A percentile compares a stretch with the other conserved stretches of the same genome.
These are phyloP conservation scores for Drosophila orosa DNA, from an alignment of 1,140 invertebrate genomes.

Conservation along the genomic window DNA sequence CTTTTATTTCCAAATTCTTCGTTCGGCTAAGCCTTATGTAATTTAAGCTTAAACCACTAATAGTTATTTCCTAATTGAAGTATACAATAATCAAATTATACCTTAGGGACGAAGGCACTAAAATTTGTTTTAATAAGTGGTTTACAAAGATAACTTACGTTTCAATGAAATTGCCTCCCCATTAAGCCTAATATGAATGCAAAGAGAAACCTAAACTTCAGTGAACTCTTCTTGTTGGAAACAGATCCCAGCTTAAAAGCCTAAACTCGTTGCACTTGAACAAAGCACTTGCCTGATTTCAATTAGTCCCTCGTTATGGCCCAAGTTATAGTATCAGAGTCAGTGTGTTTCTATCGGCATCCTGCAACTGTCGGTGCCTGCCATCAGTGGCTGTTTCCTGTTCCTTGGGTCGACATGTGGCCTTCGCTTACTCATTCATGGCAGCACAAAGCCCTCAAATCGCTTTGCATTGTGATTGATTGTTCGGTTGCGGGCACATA, in stretches of 20 bases:
- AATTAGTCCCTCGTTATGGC: constrained; percentile 19
- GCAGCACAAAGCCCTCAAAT: constrained; percentile 22
- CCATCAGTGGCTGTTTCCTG: constrained; percentile 1
- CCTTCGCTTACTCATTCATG: constrained; percentile 8
- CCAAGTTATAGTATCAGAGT: constrained; percentile 1
- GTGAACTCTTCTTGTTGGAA: background rate
- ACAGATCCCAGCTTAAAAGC: background rate
- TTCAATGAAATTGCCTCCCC: background rate
- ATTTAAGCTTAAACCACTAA: too few relatives aligned
- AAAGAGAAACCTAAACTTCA: background rate
- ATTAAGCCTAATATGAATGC: background rate
- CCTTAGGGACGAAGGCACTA: background rate
- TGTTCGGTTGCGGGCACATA: constrained; percentile 11
- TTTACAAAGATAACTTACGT: background rate
- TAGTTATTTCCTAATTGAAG: too few relatives aligned
- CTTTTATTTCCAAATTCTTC: too few relatives aligned
- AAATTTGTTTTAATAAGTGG: background rate
- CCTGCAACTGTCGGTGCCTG: constrained; percentile 2
- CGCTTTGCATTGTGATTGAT: constrained; percentile 37
- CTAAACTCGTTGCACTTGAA: constrained; percentile 5
- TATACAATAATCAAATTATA: background rate
- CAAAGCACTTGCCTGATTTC: constrained; percentile 23
- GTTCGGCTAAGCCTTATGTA: too few relatives aligned
- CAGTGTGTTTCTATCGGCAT: background rate
- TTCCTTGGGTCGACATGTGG: constrained; percentile 2